Conservation (phyloP, 2,113 vertebrate genomes). For the Balaenoptera acutorostrata region DNA sequence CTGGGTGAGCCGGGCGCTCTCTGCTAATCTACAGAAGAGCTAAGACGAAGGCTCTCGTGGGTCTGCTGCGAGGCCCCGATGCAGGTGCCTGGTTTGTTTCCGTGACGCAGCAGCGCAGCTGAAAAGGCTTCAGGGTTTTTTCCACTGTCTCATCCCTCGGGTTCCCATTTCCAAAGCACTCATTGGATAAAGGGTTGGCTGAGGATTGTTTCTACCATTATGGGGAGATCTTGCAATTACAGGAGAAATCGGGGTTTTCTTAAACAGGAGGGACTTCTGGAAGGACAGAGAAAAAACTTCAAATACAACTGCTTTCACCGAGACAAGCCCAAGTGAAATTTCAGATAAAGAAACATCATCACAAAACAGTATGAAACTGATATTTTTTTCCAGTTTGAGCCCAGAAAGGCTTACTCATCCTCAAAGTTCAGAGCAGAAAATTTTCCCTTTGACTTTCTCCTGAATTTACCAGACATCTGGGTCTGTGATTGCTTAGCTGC, state of each 20-base stretch:
- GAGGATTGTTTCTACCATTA: constrained; percentile 4
- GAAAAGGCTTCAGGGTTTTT: constrained; percentile 71
- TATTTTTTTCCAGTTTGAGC: not conserved
- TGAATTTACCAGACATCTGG: not conserved
- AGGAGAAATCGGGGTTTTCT: not conserved
- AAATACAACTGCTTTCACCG: not conserved
- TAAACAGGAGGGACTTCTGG: not conserved
- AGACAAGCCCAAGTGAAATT: not conserved
- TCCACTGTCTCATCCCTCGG: constrained; percentile 67
- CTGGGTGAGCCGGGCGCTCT: constrained; percentile 7
- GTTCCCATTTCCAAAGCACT: constrained; percentile 62
- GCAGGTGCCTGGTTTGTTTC: constrained; percentile 53
- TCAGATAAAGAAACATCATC: not conserved
- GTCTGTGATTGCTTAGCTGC: not conserved
- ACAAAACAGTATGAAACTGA: not conserved
- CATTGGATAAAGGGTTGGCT: constrained; percentile 8
- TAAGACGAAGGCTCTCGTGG: not conserved
- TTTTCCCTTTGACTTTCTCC: not conserved
- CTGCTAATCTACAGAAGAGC: constrained; percentile 26
- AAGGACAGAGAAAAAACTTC: not conserved
- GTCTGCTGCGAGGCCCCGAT: not conserved
- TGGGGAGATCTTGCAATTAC: constrained; percentile 26
- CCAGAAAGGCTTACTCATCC: not conserved
- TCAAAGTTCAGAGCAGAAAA: not conserved
- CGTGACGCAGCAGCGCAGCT: constrained; percentile 55